phyloP scores from a whole-genome alignment of 1,140 invertebrate species.

The Drosophila kikkawai region DNA sequence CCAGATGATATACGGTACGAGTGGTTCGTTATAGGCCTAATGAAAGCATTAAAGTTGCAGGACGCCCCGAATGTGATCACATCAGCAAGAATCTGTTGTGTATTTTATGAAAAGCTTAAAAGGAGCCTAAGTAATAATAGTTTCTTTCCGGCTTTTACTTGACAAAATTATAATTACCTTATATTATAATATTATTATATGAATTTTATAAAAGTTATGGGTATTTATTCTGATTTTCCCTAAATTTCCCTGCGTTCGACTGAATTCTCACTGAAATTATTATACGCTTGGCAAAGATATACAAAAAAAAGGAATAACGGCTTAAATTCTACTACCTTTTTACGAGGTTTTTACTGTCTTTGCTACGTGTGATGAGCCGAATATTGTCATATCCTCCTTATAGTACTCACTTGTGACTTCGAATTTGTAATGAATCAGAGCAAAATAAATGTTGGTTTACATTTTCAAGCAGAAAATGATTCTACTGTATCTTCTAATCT shows the following conservation, averaged over 20 bases:
- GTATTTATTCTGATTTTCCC: not conserved
- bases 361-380: not conserved
- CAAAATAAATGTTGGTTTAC: not conserved
- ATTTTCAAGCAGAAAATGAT: not conserved
- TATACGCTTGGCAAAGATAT: not conserved
- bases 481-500: no score
- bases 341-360: not conserved
- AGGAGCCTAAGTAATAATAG: not conserved
- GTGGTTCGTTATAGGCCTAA: constrained; percentile 71
- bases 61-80: constrained; percentile 39
- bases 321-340: not conserved
- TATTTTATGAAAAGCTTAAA: not conserved
- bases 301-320: not conserved
- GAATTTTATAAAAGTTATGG: not conserved
- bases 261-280: not conserved
- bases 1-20: constrained; percentile 56
- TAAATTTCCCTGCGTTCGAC: not conserved
- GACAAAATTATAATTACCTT: not conserved
- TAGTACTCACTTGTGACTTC: not conserved
- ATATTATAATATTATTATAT: no score
- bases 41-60: constrained; percentile 79
- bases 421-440: not conserved
- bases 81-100: not conserved
- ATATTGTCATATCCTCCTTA: not conserved
- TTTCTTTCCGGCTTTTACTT: not conserved